Conservation (phyloP, 2,797 vertebrate species). For the Hybognathus amarus region DNA sequence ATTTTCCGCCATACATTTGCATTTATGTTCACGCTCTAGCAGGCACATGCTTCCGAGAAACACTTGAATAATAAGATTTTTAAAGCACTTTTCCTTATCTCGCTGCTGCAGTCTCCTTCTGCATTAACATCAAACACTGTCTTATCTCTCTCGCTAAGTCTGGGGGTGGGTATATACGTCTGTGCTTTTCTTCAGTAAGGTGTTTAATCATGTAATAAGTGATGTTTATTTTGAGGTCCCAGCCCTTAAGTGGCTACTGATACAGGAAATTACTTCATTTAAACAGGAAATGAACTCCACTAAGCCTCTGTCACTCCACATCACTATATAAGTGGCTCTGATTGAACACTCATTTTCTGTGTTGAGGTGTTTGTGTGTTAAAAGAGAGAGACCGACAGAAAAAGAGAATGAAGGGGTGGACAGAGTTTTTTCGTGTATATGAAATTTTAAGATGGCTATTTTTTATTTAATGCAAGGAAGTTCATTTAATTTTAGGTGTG, state of each 20-base stretch:
- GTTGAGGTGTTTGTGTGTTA: background rate
- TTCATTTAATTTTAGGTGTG: background rate
- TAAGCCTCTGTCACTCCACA: slow-evolving; percentile 68
- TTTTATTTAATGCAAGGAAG: background rate
- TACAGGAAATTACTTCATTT: slow-evolving; percentile 68
- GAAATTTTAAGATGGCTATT: background rate
- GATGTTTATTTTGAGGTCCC: slow-evolving; percentile 65
- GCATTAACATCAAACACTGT: slow-evolving; percentile 13
- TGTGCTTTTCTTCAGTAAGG: slow-evolving; percentile 3
- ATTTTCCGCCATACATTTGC: slow-evolving; percentile 19
- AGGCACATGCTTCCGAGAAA: background rate
- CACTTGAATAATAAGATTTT: slow-evolving; percentile 35
- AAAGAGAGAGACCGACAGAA: background rate
- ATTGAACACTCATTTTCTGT: slow-evolving; percentile 27
- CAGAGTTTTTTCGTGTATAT: background rate
- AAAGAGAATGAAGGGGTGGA: background rate
- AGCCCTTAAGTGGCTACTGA: slow-evolving; percentile 73
- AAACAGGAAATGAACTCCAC: slow-evolving; percentile 59
- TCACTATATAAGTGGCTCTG: slow-evolving; percentile 22
- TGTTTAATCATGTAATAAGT: slow-evolving; percentile 53
- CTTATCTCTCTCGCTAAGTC: slow-evolving; percentile 14
- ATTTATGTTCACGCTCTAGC: slow-evolving; percentile 4
- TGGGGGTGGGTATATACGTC: background rate
- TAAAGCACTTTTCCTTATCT: slow-evolving; percentile 38
- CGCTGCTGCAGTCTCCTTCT: slow-evolving; percentile 28